Percentiles rank a stretch among this genome's conserved stretches.
phyloP scores from a whole-genome alignment of 2,113 vertebrate species.

The Martes martes region DNA sequence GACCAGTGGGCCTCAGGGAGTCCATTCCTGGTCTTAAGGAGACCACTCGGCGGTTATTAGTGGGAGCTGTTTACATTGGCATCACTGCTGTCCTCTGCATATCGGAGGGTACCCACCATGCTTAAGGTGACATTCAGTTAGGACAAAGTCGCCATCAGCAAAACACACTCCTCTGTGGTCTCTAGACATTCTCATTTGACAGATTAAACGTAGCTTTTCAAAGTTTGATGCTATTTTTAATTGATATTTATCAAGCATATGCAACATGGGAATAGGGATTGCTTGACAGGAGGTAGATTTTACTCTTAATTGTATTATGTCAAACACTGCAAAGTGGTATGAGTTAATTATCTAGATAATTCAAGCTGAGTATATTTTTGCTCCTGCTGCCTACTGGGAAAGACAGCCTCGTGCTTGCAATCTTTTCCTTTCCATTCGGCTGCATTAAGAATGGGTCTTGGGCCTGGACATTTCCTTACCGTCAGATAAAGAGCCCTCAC shows the following conservation, averaged over 20 bases:
- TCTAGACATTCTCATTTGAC: neutral
- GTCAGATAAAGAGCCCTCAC: neutral
- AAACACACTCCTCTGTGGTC: neutral
- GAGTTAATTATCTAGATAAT: conserved; percentile 5
- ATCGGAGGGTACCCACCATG: neutral
- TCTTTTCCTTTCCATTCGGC: neutral
- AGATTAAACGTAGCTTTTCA: neutral
- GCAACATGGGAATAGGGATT: neutral
- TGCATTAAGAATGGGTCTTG: neutral
- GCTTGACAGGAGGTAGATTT: neutral
- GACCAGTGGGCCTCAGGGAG: neutral
- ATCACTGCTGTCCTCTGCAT: neutral
- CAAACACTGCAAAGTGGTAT: neutral
- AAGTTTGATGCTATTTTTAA: neutral
- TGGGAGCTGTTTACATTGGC: neutral
- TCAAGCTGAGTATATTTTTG: neutral
- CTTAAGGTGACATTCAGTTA: neutral
- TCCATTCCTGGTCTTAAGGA: neutral
- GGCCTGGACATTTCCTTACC: neutral
- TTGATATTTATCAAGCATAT: neutral
- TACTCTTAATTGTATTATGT: neutral
- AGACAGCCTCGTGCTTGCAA: neutral
- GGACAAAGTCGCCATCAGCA: neutral
- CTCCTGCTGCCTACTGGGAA: neutral
- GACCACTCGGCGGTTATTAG: neutral